Percentiles rank a stretch among this genome's conserved stretches.
Conservation (phyloP, 35 echinoderm and acorn worm genomes). For the Apostichopus parvimensis region DNA sequence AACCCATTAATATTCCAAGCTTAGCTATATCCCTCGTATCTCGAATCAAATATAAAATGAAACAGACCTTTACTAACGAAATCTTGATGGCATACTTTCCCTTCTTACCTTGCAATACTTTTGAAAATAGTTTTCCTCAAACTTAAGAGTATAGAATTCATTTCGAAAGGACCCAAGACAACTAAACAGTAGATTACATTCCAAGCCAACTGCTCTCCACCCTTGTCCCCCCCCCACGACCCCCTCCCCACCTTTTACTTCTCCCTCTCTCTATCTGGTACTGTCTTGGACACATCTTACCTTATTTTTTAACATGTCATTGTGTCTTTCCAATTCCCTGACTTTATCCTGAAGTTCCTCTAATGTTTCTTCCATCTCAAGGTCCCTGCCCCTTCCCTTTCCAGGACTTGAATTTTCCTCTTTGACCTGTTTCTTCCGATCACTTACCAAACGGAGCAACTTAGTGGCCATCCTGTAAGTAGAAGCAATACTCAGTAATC, state of each 20-base stretch:
- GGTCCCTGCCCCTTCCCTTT: constrained; percentile 66
- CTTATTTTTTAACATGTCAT: constrained; percentile 91
- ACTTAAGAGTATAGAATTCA: too few species aligned
- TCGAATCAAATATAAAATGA: too few species aligned
- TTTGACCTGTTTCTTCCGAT: constrained; percentile 78
- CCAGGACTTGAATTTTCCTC: constrained; percentile 53
- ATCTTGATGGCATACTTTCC: too few species aligned
- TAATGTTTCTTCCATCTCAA: constrained; percentile 93
- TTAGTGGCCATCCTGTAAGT: constrained; percentile 92
- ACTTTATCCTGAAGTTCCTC: constrained; percentile 85
- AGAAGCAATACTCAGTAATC: not conserved
- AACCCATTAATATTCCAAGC: not conserved
- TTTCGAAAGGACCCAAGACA: too few species aligned
- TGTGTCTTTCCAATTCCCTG: constrained; percentile 87
- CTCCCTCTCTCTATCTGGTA: too few species aligned
- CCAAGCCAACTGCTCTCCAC: not conserved
- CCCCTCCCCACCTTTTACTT: too few species aligned
- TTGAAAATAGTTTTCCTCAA: too few species aligned
- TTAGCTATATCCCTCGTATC: not conserved
- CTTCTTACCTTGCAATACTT: too few species aligned
- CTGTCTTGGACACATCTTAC: constrained; percentile 25
- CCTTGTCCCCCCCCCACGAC: not conserved
- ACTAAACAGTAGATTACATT: not conserved
- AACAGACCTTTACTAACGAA: too few species aligned
- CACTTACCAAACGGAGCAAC: constrained; percentile 80